Base-by-base conservation (phyloP, 1,140 invertebrate species). In the Achroia grisella region DNA sequence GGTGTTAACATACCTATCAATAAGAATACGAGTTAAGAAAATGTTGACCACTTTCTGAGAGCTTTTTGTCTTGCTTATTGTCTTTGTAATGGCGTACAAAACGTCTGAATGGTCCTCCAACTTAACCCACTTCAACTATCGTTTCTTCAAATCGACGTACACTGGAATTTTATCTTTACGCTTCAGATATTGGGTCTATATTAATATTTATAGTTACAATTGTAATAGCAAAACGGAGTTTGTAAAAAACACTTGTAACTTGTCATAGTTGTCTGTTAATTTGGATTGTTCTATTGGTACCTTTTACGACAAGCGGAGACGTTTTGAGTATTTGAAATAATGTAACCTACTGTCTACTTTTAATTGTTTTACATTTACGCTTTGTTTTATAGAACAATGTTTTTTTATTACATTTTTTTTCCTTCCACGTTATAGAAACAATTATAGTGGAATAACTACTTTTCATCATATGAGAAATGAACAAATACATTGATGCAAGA, bases 181-280 rank as follows among this genome's bases (percentile, higher is more conserved):
- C 8, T 1, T 6, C 10, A 0, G 10, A 5, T 27, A 47, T 56
- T 66, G 51, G 49, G 33, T 41, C 37, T 2, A 27, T 10, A 52
- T 27, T 35, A 8, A 35, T n/a, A 31, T 28, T 13, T 1, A 23
- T 2, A 39, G 31, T 42, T 53, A 28, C 35, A 48, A 5, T 27
- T 3, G 17, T 2, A 23, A 27, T 6, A 39, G 46, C 52, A 49
- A 46, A 50, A 39, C 33, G 30, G 54, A 43, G 10, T 39, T 71
- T 67, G 65, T 66, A 27, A 39, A 62, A 55, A 60, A 47, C 70
- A 74, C 73, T 80, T 79, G 76, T 77, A 66, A 71, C 65, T 65
- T 78, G 77, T 81, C 72, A 71, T 74, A 71, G 63, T 67, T 72
- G 73, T 80, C 72, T 74, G 72, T 75, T 76, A 79, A 80, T 80